Evolutionary conservation across 2,797 vertebrate genomes (phyloP), one percentile per base, ranked within the genome.

Genomic region (Helicolenus hilgendorfi): DNA sequence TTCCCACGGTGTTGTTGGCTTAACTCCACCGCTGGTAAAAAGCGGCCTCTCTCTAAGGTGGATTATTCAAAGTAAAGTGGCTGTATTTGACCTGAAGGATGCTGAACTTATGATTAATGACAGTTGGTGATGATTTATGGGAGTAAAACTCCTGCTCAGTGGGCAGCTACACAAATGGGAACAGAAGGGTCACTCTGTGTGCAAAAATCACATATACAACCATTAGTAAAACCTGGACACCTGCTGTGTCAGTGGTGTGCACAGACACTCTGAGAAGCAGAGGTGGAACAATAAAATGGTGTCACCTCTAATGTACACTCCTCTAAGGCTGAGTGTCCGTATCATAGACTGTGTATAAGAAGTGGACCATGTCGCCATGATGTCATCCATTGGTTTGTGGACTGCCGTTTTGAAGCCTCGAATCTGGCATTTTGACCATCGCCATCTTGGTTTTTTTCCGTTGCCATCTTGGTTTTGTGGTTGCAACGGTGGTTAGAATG

Each of bases 21-120:
- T 81, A 64, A 81, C 77, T 70, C 26, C 36, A 11, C 29, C 1
- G 5, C 36, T 20, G 72, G 33, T 79, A 53, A 72, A 71, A 84
- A 83, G 80, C 70, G 7, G 78, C 29, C 70, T 55, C 45, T 49
- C 55, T 79, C 18, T 64, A 33, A 79, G 26, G 75, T 88, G 87
- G 81, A 90, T 92, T 86, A 93, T 73, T 91, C 67, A 83, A 88
- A 93, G 83, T 81, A 77, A 77, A 82, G 70, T 29, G 5, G 73
- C 69, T 58, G 70, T 7, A 59, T 90, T 85, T 87, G 76, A 94
- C 87, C 91, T 79, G 36, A 58, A 78, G 70, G 76, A 81, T 68
- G 67, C 18, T 68, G 58, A 81, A 67, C 63, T 73, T 68, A 62
- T 83, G 88, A 94, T 89, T 87, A 83, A 90, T 63, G 72, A 82